A percentile compares a stretch with the other conserved stretches of the same genome.
Conservation (phyloP, 1,140 invertebrate genomes). For the Anoplophora glabripennis region DNA sequence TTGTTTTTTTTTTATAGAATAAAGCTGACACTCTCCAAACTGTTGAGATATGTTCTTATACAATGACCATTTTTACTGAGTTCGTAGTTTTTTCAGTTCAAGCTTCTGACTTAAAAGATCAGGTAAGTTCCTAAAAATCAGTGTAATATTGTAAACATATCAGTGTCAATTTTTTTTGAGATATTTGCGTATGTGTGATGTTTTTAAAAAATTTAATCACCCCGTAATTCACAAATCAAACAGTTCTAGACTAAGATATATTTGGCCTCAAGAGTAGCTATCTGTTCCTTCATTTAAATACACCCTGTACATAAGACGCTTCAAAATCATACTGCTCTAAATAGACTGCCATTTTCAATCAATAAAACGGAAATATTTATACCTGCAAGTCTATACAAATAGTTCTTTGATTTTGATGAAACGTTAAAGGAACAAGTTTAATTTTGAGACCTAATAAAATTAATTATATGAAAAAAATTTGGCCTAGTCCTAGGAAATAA, state of each 20-base stretch:
- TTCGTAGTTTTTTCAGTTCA: constrained; percentile 15
- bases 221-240: neutral
- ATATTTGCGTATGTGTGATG: too few relatives aligned
- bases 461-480: too few relatives aligned
- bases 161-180: too few relatives aligned
- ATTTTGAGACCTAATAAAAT: too few relatives aligned
- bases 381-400: too few relatives aligned
- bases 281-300: neutral
- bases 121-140: neutral
- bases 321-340: too few relatives aligned
- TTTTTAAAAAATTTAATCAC: neutral
- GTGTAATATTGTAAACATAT: neutral
- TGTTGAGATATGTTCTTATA: neutral
- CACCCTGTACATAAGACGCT: too few relatives aligned
- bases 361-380: too few relatives aligned
- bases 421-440: too few relatives aligned
- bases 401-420: too few relatives aligned
- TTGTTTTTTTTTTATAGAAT: constrained; percentile 14
- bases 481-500: too few relatives aligned
- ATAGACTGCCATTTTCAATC: too few relatives aligned
- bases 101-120: neutral
- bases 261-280: neutral
- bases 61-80: neutral
- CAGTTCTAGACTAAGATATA: neutral
- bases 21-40: constrained; percentile 1